These are phyloP conservation scores for Amiota communis DNA, from an alignment of 2,888 invertebrate species.

Conservation along the genomic window DNA sequence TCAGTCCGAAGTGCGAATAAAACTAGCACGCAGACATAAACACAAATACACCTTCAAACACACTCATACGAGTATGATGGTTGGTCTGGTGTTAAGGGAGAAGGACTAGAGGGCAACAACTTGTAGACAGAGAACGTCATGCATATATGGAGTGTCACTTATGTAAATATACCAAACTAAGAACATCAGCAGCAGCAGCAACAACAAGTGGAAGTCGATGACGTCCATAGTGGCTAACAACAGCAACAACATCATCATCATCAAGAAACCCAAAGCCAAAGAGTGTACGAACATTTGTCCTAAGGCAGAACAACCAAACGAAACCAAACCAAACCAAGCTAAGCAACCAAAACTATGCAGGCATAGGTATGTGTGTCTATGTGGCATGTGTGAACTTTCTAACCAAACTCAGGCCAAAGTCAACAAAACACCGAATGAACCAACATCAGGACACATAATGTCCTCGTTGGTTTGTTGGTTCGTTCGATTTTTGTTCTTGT, in stretches of 20 bases:
- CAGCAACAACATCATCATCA: background rate
- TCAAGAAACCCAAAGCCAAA: too few species aligned
- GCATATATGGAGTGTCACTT: slow-evolving; percentile 25
- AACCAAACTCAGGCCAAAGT: slow-evolving; percentile 65
- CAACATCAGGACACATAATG: slow-evolving; percentile 15
- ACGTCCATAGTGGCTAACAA: background rate
- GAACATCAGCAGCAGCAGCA: slow-evolving; percentile 11
- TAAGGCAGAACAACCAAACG: slow-evolving; percentile 61
- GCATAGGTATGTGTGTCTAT: slow-evolving; percentile 22
- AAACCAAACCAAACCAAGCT: background rate
- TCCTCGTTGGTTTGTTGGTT: too few species aligned
- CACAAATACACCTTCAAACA: slow-evolving; percentile 18
- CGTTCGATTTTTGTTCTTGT: too few species aligned
- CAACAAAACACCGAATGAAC: slow-evolving; percentile 56
- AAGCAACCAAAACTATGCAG: slow-evolving; percentile 2
- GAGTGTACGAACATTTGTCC: background rate
- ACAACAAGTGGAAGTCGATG: slow-evolving; percentile 15
- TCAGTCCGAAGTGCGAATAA: background rate
- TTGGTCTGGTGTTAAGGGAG: background rate
- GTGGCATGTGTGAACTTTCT: slow-evolving; percentile 65
- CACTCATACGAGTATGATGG: too few species aligned
- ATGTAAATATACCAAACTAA: slow-evolving; percentile 16
- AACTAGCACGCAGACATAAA: slow-evolving; percentile 10
- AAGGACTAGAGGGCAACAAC: background rate
- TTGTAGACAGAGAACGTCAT: slow-evolving; percentile 20